Conservation (phyloP, 2,888 invertebrate species). For the Noctua comes region DNA sequence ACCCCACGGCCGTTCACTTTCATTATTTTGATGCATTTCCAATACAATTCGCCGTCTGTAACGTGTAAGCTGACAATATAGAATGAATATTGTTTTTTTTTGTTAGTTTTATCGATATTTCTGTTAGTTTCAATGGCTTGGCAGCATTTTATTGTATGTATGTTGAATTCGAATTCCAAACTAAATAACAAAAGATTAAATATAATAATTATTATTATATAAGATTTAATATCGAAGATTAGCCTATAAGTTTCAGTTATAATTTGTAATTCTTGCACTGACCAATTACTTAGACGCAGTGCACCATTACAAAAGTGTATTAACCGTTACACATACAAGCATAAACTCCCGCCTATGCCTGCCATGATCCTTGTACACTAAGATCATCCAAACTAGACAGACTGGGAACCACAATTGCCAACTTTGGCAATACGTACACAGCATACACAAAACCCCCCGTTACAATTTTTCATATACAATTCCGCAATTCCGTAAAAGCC, state of each 20-base stretch:
- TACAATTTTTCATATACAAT: neutral
- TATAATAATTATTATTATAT: too few relatives aligned
- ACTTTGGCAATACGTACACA: neutral
- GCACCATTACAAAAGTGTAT: neutral
- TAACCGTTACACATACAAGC: neutral
- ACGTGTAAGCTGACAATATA: conserved; percentile 54
- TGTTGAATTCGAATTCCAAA: neutral
- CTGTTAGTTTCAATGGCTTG: neutral
- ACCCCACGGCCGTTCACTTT: conserved; percentile 56
- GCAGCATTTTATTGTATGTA: too few relatives aligned
- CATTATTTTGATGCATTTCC: conserved; percentile 68
- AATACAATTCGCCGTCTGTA: conserved; percentile 56
- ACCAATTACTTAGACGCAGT: neutral
- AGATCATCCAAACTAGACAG: neutral
- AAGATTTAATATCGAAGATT: too few relatives aligned
- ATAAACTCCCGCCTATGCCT: neutral
- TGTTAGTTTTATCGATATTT: conserved; percentile 47
- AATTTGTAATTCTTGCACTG: neutral
- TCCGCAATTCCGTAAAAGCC: neutral
- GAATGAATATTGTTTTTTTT: conserved; percentile 59
- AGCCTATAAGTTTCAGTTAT: neutral
- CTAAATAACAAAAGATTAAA: too few relatives aligned
- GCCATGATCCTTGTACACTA: neutral
- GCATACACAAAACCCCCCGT: neutral
- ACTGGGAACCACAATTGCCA: neutral